A percentile compares a stretch with the other conserved stretches of the same genome.
These are phyloP conservation scores for Brachyrhaphis roseni DNA, from an alignment of 2,797 vertebrate species.

Conservation along the genomic window DNA sequence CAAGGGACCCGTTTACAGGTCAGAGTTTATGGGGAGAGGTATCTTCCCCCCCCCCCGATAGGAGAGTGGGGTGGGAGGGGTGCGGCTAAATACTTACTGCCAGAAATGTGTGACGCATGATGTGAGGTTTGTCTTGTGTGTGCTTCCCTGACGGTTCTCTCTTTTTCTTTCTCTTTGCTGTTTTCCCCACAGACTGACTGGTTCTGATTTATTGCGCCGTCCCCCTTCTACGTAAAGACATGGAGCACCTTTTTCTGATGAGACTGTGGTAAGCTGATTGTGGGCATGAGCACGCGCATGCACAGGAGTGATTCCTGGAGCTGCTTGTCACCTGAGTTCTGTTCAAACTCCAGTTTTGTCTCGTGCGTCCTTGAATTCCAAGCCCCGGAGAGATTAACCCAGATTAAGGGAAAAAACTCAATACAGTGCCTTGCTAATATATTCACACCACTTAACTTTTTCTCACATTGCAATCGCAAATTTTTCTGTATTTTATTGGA, in stretches of 20 bases:
- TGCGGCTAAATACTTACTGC: slow-evolving; percentile 8
- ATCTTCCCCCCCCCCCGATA: slow-evolving; percentile 19
- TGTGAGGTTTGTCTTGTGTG: slow-evolving; percentile 21
- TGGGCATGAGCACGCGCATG: not conserved
- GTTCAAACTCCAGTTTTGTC: slow-evolving; percentile 52
- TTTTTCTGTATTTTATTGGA: not conserved
- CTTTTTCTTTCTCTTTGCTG: slow-evolving; percentile 37
- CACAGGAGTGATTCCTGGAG: slow-evolving; percentile 30
- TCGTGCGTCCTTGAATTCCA: slow-evolving; percentile 64
- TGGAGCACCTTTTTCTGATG: slow-evolving; percentile 76
- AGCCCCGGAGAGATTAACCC: slow-evolving; percentile 65
- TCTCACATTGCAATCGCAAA: not conserved
- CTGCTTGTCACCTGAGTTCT: slow-evolving; percentile 51
- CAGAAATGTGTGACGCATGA: slow-evolving; percentile 12
- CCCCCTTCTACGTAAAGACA: slow-evolving; percentile 60
- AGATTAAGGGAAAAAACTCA: slow-evolving; percentile 50
- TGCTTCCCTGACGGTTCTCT: slow-evolving; percentile 40
- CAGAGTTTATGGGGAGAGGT: slow-evolving; percentile 32
- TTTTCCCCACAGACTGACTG: slow-evolving; percentile 44
- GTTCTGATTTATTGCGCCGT: slow-evolving; percentile 39
- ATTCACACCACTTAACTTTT: not conserved
- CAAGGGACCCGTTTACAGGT: slow-evolving; percentile 66
- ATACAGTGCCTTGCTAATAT: slow-evolving; percentile 1
- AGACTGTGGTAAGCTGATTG: slow-evolving; percentile 70
- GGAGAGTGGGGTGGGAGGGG: not conserved